Evolutionary conservation across 2,888 invertebrate species (phyloP), one percentile per base, ranked within the genome.

Genomic region (Tillus elongatus): DNA sequence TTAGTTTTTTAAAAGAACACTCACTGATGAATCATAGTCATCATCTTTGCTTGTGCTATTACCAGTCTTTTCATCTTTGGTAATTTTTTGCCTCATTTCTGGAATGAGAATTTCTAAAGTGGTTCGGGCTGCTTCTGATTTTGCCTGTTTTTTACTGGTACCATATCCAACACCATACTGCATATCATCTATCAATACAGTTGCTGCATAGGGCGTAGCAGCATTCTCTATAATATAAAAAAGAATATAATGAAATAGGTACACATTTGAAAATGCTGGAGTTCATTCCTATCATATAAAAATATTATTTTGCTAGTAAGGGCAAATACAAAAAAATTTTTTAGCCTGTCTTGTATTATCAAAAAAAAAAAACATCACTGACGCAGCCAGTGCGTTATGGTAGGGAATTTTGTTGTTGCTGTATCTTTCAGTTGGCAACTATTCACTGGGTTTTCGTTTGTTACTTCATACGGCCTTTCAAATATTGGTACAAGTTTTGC

Each of bases 151-250:
- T 67, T 98, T 98, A 66, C 91, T 93, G 39, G 87, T 84, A 6
- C 96, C 97, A 64, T 80, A 85, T 0, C 97, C 97, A 19, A 83
- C 80, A 3, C 96, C 96, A 67, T 97, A 95, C 59, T 88, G 83
- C 72, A 93, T 83, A 49, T 83, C 85, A 60, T 88, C 87, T 51
- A 96, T 93, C 45, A 81, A 79, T 36, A 96, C 91, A 2, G 90
- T 90, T 8, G 95, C 95, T 37, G 90, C 83, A 68, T 93, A 96
- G 1, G 96, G 96, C 0, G 85, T 88, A 3, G 87, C 79, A 2
- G 93, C 88, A 69, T 93, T 93, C 67, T 91, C 89, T 74, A 57
- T 35, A 19, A 8, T 19, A 19, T 19, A 8, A 19, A 19, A 10
- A 12, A 14, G 19, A 8, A 19, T 9, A 35, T 13, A 13, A 32